Evolutionary conservation across 2,888 invertebrate species (phyloP).

Genomic region (Ochlodes sylvanus): DNA sequence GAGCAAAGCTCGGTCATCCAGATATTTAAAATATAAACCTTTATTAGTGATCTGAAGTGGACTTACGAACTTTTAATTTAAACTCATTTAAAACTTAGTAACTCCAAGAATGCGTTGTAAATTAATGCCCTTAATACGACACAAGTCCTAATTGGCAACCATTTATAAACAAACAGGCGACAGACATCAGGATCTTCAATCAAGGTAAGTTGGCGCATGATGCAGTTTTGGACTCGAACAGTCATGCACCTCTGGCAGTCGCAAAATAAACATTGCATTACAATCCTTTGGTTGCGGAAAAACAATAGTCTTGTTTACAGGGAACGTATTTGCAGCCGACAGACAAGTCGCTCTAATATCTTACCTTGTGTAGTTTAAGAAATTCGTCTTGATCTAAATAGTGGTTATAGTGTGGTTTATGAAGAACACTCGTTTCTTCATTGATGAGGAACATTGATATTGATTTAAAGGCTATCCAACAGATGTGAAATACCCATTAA

Average conservation of each 20-base stretch:
- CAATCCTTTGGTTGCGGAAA: constrained; percentile 6
- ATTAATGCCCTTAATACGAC: not conserved
- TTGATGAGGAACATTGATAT: too few relatives aligned
- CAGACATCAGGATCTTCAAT: not conserved
- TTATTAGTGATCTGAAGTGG: too few relatives aligned
- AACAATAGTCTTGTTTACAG: constrained; percentile 24
- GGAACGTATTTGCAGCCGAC: constrained; percentile 15
- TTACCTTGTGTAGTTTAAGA: not conserved
- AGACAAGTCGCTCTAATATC: constrained; percentile 17
- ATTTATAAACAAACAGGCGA: not conserved
- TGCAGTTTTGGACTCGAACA: not conserved
- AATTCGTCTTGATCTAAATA: too few relatives aligned
- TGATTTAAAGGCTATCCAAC: too few relatives aligned
- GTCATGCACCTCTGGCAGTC: not conserved
- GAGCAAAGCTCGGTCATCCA: too few relatives aligned
- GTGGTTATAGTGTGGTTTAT: too few relatives aligned
- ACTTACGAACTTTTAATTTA: too few relatives aligned
- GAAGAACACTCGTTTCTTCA: too few relatives aligned
- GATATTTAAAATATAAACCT: too few relatives aligned
- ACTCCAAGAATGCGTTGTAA: too few relatives aligned
- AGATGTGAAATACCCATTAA: too few relatives aligned
- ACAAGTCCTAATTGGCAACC: not conserved
- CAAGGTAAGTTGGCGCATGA: not conserved
- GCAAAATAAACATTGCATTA: constrained; percentile 9
- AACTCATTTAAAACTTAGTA: too few relatives aligned